These are phyloP conservation scores for Clanis bilineata DNA, from an alignment of 2,888 invertebrate genomes.

Conservation along the genomic window DNA sequence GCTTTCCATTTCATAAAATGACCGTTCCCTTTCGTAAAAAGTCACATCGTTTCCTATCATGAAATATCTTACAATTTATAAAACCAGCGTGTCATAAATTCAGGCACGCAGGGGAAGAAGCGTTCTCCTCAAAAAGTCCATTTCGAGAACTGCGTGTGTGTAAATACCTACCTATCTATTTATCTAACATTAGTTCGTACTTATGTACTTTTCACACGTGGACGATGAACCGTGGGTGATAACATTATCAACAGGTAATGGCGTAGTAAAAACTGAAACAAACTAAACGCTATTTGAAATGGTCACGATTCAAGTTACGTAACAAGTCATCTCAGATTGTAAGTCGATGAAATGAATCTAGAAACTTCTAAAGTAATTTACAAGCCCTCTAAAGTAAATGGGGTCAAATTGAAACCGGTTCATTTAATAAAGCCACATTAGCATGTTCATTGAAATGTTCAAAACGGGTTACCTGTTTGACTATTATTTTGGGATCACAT, in stretches of 20 bases:
- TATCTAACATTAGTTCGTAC: too few relatives aligned
- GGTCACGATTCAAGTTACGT: background rate
- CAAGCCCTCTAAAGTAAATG: background rate
- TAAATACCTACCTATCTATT: too few relatives aligned
- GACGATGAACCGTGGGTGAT: background rate
- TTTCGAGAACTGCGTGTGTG: too few relatives aligned
- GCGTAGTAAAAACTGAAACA: slow-evolving; percentile 1
- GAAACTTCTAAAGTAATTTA: background rate
- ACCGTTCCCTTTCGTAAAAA: too few relatives aligned
- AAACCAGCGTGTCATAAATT: too few relatives aligned
- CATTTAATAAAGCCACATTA: background rate
- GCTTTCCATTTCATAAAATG: too few relatives aligned
- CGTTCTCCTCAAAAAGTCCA: too few relatives aligned
- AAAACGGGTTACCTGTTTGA: background rate
- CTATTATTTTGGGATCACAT: too few relatives aligned
- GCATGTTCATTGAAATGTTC: background rate
- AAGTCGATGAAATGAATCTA: background rate
- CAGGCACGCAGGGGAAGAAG: too few relatives aligned
- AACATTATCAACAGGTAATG: slow-evolving; percentile 1
- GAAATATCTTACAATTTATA: too few relatives aligned
- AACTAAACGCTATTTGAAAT: background rate
- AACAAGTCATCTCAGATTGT: background rate
- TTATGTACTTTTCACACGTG: background rate
- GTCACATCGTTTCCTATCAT: too few relatives aligned
- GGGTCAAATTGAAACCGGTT: slow-evolving; percentile 5